A percentile compares a stretch with the other conserved stretches of the same genome.
Evolutionary conservation across 2,113 vertebrate genomes (phyloP).

Genomic region (Sterna hirundo): DNA sequence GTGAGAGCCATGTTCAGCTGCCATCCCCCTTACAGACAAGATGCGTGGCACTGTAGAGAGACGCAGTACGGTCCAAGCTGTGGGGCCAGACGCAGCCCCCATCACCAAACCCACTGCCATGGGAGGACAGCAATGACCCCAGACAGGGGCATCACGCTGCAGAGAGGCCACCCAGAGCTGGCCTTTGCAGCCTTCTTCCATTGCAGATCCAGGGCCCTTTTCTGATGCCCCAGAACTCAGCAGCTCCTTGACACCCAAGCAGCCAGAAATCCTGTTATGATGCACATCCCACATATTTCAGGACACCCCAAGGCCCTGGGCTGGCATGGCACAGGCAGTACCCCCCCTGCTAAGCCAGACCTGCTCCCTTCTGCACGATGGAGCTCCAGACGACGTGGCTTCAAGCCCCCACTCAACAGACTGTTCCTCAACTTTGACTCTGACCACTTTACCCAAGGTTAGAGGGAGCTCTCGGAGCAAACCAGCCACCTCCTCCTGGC

Average conservation of each 20-base stretch:
- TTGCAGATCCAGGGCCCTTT: background rate
- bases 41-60: background rate
- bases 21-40: rapidly evolving
- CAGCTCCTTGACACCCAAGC: background rate
- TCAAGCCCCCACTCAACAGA: rapidly evolving
- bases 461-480: background rate
- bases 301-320: background rate
- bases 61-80: rapidly evolving
- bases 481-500: background rate
- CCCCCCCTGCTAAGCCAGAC: background rate
- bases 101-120: background rate
- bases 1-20: rapidly evolving
- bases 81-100: background rate
- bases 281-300: background rate
- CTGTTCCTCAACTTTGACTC: background rate
- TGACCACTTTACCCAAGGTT: background rate
- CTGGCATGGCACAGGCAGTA: background rate
- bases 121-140: background rate
- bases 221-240: background rate
- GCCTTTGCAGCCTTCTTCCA: background rate
- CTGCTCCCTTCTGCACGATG: background rate
- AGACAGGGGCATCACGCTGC: background rate
- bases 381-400: background rate
- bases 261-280: background rate
- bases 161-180: background rate